Evolutionary conservation across 2,113 vertebrate species (phyloP).

Genomic region (Choloepus hoffmanni): DNA sequence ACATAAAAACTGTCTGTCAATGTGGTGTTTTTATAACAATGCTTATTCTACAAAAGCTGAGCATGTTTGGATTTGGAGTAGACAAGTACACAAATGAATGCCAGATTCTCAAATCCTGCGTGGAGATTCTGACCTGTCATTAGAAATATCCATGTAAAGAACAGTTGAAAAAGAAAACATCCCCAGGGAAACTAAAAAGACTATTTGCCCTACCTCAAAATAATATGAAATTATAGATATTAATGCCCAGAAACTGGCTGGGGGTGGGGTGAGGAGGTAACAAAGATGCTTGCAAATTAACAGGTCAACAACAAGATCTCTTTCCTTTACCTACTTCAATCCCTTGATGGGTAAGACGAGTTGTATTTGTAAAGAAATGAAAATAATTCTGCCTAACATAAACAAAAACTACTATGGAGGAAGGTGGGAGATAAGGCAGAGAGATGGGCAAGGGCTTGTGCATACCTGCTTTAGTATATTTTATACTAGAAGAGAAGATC

Average conservation of each 20-base stretch:
- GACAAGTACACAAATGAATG: constrained; percentile 6
- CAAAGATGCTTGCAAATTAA: neutral
- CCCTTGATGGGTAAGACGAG: neutral
- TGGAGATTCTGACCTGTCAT: neutral
- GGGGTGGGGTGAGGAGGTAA: neutral
- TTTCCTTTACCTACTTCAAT: neutral
- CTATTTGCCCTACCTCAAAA: neutral
- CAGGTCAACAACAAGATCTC: neutral
- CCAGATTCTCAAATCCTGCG: neutral
- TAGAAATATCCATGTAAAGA: neutral
- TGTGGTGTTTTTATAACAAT: constrained; percentile 35
- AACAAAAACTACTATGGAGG: neutral
- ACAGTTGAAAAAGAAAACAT: neutral
- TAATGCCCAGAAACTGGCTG: neutral
- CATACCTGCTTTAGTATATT: accelerated
- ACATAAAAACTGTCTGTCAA: constrained; percentile 48
- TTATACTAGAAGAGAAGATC: neutral
- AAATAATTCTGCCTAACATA: neutral
- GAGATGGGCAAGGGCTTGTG: neutral
- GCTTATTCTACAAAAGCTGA: neutral
- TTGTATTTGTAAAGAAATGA: neutral
- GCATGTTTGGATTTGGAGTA: neutral
- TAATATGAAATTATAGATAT: neutral
- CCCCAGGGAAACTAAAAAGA: neutral
- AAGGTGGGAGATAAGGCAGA: neutral